These are phyloP conservation scores for Myotis yumanensis DNA, from an alignment of 2,113 vertebrate species.

Conservation along the genomic window DNA sequence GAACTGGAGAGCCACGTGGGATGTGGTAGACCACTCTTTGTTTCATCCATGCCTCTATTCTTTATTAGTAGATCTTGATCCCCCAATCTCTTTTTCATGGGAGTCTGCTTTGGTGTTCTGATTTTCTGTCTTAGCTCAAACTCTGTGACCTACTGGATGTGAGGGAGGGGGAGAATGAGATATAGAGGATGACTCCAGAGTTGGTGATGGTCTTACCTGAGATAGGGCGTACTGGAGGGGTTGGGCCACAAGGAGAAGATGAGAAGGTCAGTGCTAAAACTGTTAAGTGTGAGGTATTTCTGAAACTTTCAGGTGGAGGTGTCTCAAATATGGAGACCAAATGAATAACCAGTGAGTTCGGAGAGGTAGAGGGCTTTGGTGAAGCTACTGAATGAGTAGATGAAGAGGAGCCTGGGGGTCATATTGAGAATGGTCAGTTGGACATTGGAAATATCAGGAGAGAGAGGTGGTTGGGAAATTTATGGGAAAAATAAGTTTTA, in stretches of 20 bases:
- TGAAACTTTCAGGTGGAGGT: not conserved
- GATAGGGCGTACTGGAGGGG: not conserved
- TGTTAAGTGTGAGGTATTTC: not conserved
- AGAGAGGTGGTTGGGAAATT: not conserved
- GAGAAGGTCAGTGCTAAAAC: not conserved
- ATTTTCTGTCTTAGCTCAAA: not conserved
- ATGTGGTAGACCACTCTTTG: not conserved
- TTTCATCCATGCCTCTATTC: not conserved
- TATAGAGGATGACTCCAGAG: not conserved
- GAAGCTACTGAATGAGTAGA: not conserved
- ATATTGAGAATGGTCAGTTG: not conserved
- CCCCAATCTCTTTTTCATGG: not conserved
- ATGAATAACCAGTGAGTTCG: not conserved
- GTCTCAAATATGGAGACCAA: not conserved
- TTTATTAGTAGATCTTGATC: not conserved
- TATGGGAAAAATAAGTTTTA: not conserved
- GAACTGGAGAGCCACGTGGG: not conserved
- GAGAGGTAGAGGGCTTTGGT: not conserved
- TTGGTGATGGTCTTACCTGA: not conserved
- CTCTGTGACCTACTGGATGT: not conserved
- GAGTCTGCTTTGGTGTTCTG: not conserved
- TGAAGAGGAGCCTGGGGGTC: not conserved
- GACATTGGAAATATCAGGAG: not conserved
- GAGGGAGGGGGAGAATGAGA: not conserved
- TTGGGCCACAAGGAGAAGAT: not conserved